Evolutionary conservation across 2,113 vertebrate species (phyloP).

Genomic region (Chaetura pelagica): DNA sequence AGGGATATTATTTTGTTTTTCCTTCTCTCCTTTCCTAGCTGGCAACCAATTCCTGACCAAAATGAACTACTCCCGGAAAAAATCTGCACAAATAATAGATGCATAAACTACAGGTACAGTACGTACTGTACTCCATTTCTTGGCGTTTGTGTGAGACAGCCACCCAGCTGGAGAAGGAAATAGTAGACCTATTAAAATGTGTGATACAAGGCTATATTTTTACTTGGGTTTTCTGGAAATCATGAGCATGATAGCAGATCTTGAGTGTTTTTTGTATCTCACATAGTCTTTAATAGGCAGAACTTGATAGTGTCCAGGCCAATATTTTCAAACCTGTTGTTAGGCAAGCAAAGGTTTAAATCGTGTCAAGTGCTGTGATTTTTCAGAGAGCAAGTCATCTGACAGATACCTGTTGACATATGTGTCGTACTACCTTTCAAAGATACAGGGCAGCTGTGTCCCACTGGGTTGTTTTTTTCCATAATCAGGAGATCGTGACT

Average conservation of each 20-base stretch:
- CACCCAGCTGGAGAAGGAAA: constrained; percentile 6
- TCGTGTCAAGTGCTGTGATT: not conserved
- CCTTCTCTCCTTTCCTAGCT: constrained; percentile 51
- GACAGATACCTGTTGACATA: not conserved
- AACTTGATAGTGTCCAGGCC: not conserved
- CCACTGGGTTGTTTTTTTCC: not conserved
- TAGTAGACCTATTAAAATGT: not conserved
- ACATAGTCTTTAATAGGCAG: not conserved
- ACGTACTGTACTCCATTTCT: constrained; percentile 61
- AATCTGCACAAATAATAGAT: constrained; percentile 66
- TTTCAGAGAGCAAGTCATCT: not conserved
- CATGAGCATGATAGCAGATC: not conserved
- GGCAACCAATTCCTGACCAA: constrained; percentile 62
- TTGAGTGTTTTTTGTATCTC: not conserved
- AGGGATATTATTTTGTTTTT: constrained; percentile 70
- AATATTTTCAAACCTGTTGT: not conserved
- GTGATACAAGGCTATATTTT: not conserved
- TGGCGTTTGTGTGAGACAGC: constrained; percentile 27
- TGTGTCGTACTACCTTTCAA: not conserved
- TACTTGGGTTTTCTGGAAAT: constrained; percentile 8
- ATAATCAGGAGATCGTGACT: fast-evolving
- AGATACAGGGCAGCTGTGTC: not conserved
- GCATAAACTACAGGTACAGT: constrained; percentile 65
- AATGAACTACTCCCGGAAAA: constrained; percentile 67
- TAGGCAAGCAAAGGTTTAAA: not conserved